phyloP scores from a whole-genome alignment of 2,888 invertebrate genomes.

The Cosmopolites sordidus region DNA sequence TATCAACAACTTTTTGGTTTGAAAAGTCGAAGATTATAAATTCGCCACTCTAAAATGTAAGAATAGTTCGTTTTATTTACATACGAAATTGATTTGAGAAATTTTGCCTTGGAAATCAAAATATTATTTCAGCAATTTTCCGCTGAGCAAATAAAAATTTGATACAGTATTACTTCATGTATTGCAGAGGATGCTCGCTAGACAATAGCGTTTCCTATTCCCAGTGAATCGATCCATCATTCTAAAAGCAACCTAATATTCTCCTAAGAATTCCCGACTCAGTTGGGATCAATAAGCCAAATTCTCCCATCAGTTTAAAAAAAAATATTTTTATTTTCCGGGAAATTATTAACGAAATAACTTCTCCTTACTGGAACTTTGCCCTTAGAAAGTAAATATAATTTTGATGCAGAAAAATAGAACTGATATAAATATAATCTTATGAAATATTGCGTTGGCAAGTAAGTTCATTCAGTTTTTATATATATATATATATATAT shows the following conservation, averaged over 20 bases:
- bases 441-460: no score
- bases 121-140: neutral
- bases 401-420: no score
- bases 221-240: constrained; percentile 23
- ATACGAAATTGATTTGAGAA: neutral
- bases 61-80: neutral
- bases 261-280: constrained; percentile 18
- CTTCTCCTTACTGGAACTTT: no score
- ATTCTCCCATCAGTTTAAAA: constrained; percentile 7
- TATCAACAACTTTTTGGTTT: no score
- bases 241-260: constrained; percentile 24
- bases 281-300: constrained; percentile 22
- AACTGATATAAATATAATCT: no score
- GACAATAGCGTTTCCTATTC: constrained; percentile 23
- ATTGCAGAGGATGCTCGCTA: constrained; percentile 12
- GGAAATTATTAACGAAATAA: no score
- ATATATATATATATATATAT: no score
- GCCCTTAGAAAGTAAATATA: no score
- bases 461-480: no score
- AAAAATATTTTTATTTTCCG: neutral
- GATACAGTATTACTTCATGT: constrained; percentile 9
- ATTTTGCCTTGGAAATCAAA: neutral
- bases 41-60: no score
- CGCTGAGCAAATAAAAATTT: constrained; percentile 5
- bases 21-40: no score